Evolutionary conservation across 2,888 invertebrate species (phyloP), one percentile per base, ranked within the genome.

Genomic region (Eretmocerus hayati): DNA sequence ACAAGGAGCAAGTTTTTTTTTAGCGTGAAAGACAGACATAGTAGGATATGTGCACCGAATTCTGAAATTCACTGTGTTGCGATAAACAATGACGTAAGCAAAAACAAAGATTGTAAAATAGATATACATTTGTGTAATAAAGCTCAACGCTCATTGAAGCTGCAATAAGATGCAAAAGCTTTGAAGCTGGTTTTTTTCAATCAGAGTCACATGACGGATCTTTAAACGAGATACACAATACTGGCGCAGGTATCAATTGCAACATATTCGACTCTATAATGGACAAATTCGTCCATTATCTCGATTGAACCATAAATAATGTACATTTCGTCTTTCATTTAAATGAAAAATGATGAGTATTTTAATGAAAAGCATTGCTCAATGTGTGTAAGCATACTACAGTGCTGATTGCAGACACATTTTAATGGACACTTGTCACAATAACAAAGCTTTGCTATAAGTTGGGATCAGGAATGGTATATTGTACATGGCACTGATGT

Each of bases 101-200:
- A 44, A 48, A 51, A 53, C n/a, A 5, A 22, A 22, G 16, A 38
- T 9, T 21, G 19, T 22, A 22, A 21, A 38, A 38, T n/a, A n/a
- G n/a, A n/a, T n/a, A n/a, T n/a, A n/a, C 26, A 11, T 26, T 9
- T 26, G 26, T 26, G 8, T 26, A 11, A 26, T 6, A 26, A 26
- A 26, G 26, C 60, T 50, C 38, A 45, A 60, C 57, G 60, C 57
- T 64, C 59, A 23, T 51, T 59, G 48, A 68, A 67, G 69, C 69
- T 66, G 67, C 65, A 57, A 67, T 61, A 61, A 62, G 61, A 64
- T 68, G 69, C 70, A 62, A 56, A 69, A 70, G 70, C 70, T 65
- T 59, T 45, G 56, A 69, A 70, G 70, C 70, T 67, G 61, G 60
- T 59, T 59, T 55, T 59, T 47, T 52, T 58, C 54, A 57, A n/a